Conservation (phyloP, 2,797 vertebrate species). For the Coregonus ussuriensis region DNA sequence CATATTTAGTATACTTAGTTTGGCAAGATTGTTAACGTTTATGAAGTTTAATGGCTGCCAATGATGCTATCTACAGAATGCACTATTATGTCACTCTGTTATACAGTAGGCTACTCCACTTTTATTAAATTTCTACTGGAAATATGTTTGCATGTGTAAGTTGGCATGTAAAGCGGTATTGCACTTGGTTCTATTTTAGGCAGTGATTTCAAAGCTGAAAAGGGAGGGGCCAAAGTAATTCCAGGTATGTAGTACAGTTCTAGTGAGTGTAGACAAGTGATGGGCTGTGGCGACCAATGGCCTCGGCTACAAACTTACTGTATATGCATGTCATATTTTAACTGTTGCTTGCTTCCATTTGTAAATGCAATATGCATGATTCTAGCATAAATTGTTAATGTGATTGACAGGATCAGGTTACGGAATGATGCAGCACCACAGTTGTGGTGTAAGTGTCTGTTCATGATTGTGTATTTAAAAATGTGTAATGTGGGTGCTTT, state of each 20-base stretch:
- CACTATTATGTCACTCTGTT: too few species aligned
- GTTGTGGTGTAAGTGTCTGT: not conserved
- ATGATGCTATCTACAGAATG: constrained; percentile 23
- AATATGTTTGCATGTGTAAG: constrained; percentile 52
- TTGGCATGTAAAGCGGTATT: constrained; percentile 63
- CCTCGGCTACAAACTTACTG: constrained; percentile 6
- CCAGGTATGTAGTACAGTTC: constrained; percentile 65
- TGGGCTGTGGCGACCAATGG: constrained; percentile 29
- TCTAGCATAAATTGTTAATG: constrained; percentile 38
- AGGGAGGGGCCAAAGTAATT: constrained; percentile 50
- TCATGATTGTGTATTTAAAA: not conserved
- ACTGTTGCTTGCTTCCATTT: constrained; percentile 37
- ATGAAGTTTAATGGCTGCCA: not conserved
- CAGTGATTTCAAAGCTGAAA: constrained; percentile 70
- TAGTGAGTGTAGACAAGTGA: constrained; percentile 39
- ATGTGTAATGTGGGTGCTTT: not conserved
- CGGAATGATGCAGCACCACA: not conserved
- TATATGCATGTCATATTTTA: not conserved
- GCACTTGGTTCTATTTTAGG: constrained; percentile 69
- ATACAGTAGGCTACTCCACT: not conserved
- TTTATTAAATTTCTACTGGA: constrained; percentile 38
- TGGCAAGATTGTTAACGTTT: too few species aligned
- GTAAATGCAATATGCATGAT: constrained; percentile 24
- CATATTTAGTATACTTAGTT: too few species aligned
- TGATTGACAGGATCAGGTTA: not conserved